Conservation (phyloP, 1,140 invertebrate genomes). For the Whitmania pigra region DNA sequence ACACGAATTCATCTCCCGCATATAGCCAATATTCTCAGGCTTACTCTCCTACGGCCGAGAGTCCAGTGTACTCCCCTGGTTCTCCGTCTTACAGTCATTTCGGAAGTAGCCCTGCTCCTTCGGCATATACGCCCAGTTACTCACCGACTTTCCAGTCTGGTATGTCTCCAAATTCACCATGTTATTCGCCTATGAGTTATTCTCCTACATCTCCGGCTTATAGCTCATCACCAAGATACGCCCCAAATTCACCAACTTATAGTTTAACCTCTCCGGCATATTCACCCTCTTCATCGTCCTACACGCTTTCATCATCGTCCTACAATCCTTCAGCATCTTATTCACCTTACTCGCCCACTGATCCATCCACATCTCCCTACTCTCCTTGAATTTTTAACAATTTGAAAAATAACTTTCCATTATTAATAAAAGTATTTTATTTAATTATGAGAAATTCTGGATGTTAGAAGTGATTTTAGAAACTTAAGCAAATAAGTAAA, state of each 20-base stretch:
- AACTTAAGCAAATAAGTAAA: too few relatives aligned
- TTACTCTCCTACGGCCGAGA: constrained; percentile 43
- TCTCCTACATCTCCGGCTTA: background rate
- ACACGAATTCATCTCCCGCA: constrained; percentile 24
- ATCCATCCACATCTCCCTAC: background rate
- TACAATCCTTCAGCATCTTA: background rate
- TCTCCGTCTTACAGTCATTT: constrained; percentile 41
- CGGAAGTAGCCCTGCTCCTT: constrained; percentile 44
- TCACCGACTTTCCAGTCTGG: constrained; percentile 45
- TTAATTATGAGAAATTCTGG: background rate
- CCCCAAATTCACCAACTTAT: constrained; percentile 36
- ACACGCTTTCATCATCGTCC: too few relatives aligned
- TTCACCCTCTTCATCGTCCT: constrained; percentile 26
- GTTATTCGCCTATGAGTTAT: constrained; percentile 52
- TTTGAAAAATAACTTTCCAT: background rate
- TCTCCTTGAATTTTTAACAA: background rate
- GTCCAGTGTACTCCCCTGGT: background rate
- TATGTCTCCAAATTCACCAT: constrained; percentile 61
- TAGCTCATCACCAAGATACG: constrained; percentile 28
- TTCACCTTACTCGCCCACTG: background rate
- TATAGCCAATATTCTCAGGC: constrained; percentile 45
- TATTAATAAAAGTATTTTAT: background rate
- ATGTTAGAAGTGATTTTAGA: too few relatives aligned
- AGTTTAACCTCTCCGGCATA: constrained; percentile 29
- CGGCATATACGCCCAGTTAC: constrained; percentile 55